phyloP scores from a whole-genome alignment of 2,888 invertebrate genomes.

The Pogonocherus hispidulus region DNA sequence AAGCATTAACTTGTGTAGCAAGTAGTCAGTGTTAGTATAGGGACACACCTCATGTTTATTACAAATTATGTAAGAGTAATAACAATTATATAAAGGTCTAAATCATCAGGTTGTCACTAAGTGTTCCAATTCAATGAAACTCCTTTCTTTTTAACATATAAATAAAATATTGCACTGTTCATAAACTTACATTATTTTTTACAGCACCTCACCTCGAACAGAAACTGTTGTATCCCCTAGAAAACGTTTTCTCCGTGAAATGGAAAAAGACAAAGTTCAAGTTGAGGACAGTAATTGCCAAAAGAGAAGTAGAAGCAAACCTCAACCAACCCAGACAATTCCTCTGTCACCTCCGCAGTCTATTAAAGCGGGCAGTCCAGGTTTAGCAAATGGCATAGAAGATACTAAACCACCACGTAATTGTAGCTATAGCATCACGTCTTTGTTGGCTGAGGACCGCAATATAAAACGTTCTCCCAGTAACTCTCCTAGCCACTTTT shows the following conservation, averaged over 20 bases:
- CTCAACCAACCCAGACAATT: conserved; percentile 34
- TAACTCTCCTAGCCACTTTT: conserved; percentile 64
- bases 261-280: conserved; percentile 71
- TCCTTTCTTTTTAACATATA: too few species aligned
- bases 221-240: conserved; percentile 82
- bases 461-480: conserved; percentile 62
- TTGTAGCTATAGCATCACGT: conserved; percentile 88
- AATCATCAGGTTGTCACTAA: too few species aligned
- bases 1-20: too few species aligned
- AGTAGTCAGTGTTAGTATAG: too few species aligned
- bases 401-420: conserved; percentile 62
- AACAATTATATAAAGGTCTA: too few species aligned
- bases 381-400: conserved; percentile 55
- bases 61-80: too few species aligned
- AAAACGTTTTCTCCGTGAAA: conserved; percentile 83
- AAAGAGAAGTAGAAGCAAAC: conserved; percentile 62
- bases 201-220: conserved; percentile 60
- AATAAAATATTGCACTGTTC: too few species aligned
- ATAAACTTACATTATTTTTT: too few species aligned
- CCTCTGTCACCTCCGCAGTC: conserved; percentile 37
- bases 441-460: conserved; percentile 78
- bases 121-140: too few species aligned
- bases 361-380: conserved; percentile 46
- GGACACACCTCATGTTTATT: too few species aligned
- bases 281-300: conserved; percentile 59